phyloP scores from a whole-genome alignment of 2,888 invertebrate species.

The Vannuccia rotundouncinata region DNA sequence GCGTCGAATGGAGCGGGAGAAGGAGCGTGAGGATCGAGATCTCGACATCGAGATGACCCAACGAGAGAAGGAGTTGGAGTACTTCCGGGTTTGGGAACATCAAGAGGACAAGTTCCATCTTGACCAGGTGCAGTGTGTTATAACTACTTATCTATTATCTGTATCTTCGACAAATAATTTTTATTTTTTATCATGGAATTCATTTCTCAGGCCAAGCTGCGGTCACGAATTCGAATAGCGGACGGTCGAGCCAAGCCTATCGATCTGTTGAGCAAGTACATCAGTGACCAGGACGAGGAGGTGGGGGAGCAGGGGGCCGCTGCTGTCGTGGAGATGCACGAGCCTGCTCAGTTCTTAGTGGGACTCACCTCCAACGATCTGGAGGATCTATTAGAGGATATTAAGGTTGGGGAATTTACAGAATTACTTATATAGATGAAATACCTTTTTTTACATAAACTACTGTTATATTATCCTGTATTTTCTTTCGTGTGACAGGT shows the following conservation, averaged over 20 bases:
- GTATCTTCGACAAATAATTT: too few species aligned
- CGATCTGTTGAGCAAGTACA: conserved; percentile 89
- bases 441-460: background rate
- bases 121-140: conserved; percentile 49
- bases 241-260: conserved; percentile 96
- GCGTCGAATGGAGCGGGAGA: conserved; percentile 76
- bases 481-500: too few species aligned
- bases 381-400: conserved; percentile 90
- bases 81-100: conserved; percentile 83
- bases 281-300: conserved; percentile 53
- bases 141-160: too few species aligned
- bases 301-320: conserved; percentile 76
- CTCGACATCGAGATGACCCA: conserved; percentile 71
- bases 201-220: conserved; percentile 71
- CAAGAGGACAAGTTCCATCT: conserved; percentile 94
- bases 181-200: background rate
- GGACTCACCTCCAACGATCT: conserved; percentile 77
- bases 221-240: conserved; percentile 88
- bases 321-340: conserved; percentile 96
- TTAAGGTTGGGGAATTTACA: conserved; percentile 63
- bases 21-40: conserved; percentile 60
- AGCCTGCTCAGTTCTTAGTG: conserved; percentile 59
- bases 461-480: too few species aligned
- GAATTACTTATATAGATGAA: background rate
- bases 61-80: conserved; percentile 78